These are phyloP conservation scores for Oikopleura albicans DNA, from an alignment of 23 tunicate species.

Conservation along the genomic window DNA sequence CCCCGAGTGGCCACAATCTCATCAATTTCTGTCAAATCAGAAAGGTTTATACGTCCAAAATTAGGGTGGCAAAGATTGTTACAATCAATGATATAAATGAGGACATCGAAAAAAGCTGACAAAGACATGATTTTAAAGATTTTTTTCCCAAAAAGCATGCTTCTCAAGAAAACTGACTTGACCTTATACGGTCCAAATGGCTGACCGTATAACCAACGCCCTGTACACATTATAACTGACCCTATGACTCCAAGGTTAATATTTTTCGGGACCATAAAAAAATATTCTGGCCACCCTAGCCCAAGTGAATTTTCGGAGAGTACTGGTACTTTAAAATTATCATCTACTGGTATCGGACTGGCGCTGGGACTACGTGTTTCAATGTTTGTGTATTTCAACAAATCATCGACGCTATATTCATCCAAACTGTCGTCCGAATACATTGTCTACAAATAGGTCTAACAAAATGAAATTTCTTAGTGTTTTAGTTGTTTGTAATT, in stretches of 20 bases:
- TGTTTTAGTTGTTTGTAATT: no score
- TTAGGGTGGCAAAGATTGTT: neutral
- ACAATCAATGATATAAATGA: no score
- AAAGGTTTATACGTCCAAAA: neutral
- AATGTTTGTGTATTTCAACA: neutral
- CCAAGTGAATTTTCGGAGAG: no score
- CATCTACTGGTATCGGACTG: neutral
- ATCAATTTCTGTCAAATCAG: neutral
- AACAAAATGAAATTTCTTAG: no score
- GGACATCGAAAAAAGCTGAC: no score
- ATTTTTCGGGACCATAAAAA: no score
- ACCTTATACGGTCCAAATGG: neutral
- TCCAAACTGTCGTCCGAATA: constrained; percentile 13
- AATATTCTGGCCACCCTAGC: no score
- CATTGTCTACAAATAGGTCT: neutral
- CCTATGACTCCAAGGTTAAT: no score
- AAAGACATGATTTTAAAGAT: neutral
- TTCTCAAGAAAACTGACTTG: neutral
- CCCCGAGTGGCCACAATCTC: neutral
- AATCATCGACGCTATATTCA: neutral
- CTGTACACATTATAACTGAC: no score
- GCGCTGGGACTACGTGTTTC: neutral
- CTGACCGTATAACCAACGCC: no score
- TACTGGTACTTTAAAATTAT: neutral
- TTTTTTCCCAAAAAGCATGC: neutral